Base-by-base conservation (phyloP, 2,888 invertebrate species). In the Aporophyla lueneburgensis region DNA sequence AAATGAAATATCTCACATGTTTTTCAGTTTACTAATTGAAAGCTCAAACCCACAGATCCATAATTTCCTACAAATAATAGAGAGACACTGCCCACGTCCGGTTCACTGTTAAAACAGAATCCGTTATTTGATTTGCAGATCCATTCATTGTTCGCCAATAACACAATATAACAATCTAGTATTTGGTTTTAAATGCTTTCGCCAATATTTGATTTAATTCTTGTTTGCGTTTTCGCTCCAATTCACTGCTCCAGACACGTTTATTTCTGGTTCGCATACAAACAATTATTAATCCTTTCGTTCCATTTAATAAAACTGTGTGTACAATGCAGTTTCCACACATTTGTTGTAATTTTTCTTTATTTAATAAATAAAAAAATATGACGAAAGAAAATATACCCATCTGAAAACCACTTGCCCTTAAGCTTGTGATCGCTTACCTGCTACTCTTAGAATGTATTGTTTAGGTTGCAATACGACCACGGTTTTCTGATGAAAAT, bases 161-260 rank as follows among this genome's bases (percentile, higher is more conserved):
- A 3, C 43, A 53, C 40, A 16, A 54, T 63, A 66, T 43, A 61
- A 56, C 65, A 27, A n/a, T 2, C 12, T 43, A 54, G 19, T 51
- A 24, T 62, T 62, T 56, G 19, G 33, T 68, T 80, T 75, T 1
- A 56, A 67, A 81, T 68, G 21, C 27, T 72, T 53, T 67, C 24
- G 40, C 14, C 33, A 53, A 72, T 81, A 53, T 76, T 81, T 81
- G 69, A 51, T 69, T 76, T 51, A 43, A n/a, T 69, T 59, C 24
- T 49, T 76, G 46, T 58, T 68, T 54, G 33, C 10, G 24, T 19
- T 63, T 71, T 27, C 33, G 21, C 59, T 70, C 7, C 43, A 46
- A 74, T 74, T 56, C 74, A 56, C 40, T 62, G 5, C 24, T 12
- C 4, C 27, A n/a, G 33, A 14, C 9, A 6, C 5, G 7, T 49